Evolutionary conservation across 1,140 invertebrate species (phyloP).

Genomic region (Plodia interpunctella): DNA sequence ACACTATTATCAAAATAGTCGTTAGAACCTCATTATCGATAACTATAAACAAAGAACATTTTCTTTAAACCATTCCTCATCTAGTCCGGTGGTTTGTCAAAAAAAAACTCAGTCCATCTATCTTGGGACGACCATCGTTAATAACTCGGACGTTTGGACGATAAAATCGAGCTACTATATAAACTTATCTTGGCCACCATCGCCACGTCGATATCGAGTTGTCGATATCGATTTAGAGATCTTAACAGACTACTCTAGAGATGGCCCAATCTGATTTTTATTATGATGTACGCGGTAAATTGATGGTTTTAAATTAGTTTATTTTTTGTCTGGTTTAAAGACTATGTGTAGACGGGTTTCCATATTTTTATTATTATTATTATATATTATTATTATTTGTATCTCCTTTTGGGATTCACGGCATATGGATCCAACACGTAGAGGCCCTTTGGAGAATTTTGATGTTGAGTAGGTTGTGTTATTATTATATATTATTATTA

Average conservation of each 20-base stretch:
- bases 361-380: too few relatives aligned
- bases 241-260: neutral
- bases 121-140: neutral
- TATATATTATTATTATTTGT: too few relatives aligned
- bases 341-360: too few relatives aligned
- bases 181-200: neutral
- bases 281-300: neutral
- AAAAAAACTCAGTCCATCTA: neutral
- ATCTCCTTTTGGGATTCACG: too few relatives aligned
- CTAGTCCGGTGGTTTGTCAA: neutral
- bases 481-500: too few relatives aligned
- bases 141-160: neutral
- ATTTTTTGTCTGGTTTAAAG: too few relatives aligned
- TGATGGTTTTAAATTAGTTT: too few relatives aligned
- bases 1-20: neutral
- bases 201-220: neutral
- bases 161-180: neutral
- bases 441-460: too few relatives aligned
- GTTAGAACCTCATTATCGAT: conserved; percentile 4
- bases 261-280: neutral
- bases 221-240: conserved; percentile 5
- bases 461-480: too few relatives aligned
- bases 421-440: too few relatives aligned
- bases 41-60: neutral
- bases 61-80: neutral